Percentiles rank a stretch among this genome's conserved stretches.
Evolutionary conservation across 2,797 vertebrate species (phyloP).

Genomic region (Arctocebus calabarensis): DNA sequence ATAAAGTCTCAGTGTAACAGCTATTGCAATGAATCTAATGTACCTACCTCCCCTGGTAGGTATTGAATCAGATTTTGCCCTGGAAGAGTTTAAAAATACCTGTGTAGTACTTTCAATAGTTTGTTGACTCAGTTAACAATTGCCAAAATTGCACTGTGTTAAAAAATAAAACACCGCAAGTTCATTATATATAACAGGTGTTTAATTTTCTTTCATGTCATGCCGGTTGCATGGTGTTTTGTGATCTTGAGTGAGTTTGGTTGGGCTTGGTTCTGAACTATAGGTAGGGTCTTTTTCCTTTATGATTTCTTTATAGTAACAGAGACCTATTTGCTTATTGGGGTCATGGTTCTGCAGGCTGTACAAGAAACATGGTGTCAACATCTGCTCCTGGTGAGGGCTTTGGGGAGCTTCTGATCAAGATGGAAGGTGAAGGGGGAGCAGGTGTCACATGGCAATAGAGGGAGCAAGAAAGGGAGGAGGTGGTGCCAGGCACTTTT

Average conservation of each 20-base stretch:
- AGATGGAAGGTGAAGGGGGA: no score
- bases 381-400: no score
- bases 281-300: neutral
- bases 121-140: neutral
- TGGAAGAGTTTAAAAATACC: neutral
- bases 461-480: no score
- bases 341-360: no score
- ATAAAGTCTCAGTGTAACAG: neutral
- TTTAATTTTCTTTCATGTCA: slow-evolving; percentile 14
- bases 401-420: no score
- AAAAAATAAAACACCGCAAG: neutral
- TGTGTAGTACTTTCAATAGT: neutral
- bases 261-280: neutral
- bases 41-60: neutral
- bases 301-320: no score
- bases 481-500: no score
- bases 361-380: no score
- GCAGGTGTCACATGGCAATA: no score
- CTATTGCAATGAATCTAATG: neutral
- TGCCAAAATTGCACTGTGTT: neutral
- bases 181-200: neutral
- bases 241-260: neutral
- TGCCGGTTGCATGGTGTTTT: neutral
- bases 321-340: no score
- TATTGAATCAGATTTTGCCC: neutral